Conservation (phyloP, 2,797 vertebrate genomes). For the Mormyrus hasselquistii region DNA sequence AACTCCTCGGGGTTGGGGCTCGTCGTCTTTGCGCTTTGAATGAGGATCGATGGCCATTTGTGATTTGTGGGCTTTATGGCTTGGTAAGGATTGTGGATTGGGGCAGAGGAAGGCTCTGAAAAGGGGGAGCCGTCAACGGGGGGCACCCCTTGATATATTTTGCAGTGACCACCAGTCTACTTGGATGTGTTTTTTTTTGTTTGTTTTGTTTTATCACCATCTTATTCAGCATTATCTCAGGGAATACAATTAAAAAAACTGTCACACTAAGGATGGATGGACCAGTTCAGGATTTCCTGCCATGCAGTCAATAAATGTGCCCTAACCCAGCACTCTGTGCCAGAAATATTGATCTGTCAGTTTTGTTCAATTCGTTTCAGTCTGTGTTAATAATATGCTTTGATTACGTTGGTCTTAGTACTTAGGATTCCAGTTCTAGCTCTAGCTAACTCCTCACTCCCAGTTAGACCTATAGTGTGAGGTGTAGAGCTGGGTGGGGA, state of each 20-base stretch:
- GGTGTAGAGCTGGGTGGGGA: background rate
- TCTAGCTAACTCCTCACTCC: background rate
- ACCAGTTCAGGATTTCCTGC: background rate
- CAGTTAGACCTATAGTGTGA: background rate
- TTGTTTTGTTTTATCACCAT: background rate
- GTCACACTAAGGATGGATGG: background rate
- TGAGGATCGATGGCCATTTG: background rate
- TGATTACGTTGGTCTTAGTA: background rate
- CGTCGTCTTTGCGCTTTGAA: background rate
- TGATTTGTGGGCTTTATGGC: background rate
- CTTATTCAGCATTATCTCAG: background rate
- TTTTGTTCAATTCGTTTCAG: background rate
- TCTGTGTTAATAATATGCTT: background rate
- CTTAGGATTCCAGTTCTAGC: background rate
- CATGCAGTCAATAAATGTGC: background rate
- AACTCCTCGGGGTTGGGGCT: background rate
- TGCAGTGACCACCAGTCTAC: background rate
- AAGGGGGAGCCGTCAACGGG: background rate
- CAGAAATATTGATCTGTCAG: background rate
- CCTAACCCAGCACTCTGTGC: background rate
- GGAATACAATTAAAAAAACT: background rate
- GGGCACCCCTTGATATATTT: background rate
- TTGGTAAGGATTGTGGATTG: background rate
- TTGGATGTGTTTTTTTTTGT: background rate
- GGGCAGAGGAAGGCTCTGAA: background rate